These are phyloP conservation scores for Listronotus oregonensis DNA, from an alignment of 1,140 invertebrate species.

Conservation along the genomic window DNA sequence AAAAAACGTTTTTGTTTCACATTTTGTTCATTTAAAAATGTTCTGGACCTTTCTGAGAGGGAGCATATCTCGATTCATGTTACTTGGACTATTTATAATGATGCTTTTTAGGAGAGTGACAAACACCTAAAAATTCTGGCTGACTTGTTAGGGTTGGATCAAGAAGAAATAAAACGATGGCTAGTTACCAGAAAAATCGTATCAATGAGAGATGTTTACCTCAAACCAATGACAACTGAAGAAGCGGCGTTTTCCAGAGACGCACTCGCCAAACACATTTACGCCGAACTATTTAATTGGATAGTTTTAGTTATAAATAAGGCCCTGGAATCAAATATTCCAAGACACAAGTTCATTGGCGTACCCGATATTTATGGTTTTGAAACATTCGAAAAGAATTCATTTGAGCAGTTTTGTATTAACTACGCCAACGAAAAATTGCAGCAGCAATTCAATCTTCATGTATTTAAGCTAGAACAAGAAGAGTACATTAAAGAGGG, in stretches of 20 bases:
- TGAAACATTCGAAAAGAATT: constrained; percentile 97
- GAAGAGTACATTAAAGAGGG: constrained; percentile 96
- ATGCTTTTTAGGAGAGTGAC: constrained; percentile 59
- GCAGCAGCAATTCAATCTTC: constrained; percentile 98
- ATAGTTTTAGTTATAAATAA: constrained; percentile 85
- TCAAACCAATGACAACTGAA: constrained; percentile 77
- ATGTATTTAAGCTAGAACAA: constrained; percentile 98
- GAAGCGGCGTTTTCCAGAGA: constrained; percentile 84
- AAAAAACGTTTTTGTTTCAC: too few relatives aligned
- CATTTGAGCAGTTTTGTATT: constrained; percentile 99
- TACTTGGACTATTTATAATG: too few relatives aligned
- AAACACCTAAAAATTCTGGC: constrained; percentile 70
- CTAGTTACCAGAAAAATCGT: constrained; percentile 88
- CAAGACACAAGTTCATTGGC: constrained; percentile 71
- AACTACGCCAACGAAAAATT: constrained; percentile 99
- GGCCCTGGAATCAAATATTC: constrained; percentile 66
- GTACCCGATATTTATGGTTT: constrained; percentile 99
- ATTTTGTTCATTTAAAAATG: too few relatives aligned
- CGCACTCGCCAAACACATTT: constrained; percentile 94
- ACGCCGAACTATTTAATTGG: constrained; percentile 93
- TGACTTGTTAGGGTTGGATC: constrained; percentile 78
- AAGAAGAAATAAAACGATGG: constrained; percentile 80
- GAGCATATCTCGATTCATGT: too few relatives aligned
- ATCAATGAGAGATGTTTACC: constrained; percentile 81
- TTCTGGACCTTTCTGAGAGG: too few relatives aligned